These are phyloP conservation scores for Spinus olivaceus DNA, from an alignment of 2,797 vertebrate genomes.

Conservation along the genomic window DNA sequence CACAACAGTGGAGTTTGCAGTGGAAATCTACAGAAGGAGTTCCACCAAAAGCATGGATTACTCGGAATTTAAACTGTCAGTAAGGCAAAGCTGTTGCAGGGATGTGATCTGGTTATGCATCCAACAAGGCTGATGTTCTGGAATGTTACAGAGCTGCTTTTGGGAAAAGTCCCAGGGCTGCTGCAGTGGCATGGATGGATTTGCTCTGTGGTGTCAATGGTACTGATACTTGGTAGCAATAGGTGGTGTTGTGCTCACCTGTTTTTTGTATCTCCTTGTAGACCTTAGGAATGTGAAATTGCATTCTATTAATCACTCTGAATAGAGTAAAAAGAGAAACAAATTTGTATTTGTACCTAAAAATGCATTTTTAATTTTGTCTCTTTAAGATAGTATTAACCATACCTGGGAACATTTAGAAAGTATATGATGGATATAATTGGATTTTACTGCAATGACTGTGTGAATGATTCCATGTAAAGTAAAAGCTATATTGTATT, in stretches of 20 bases:
- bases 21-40: neutral
- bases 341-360: neutral
- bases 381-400: neutral
- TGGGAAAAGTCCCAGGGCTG: neutral
- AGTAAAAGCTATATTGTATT: neutral
- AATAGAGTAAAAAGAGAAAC: neutral
- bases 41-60: neutral
- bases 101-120: neutral
- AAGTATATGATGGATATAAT: neutral
- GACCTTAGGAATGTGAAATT: neutral
- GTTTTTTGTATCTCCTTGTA: neutral
- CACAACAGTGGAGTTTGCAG: neutral
- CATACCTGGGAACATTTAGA: neutral
- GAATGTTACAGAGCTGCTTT: neutral
- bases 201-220: neutral
- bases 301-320: neutral
- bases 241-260: neutral
- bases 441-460: constrained; percentile 13
- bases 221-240: neutral
- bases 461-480: neutral
- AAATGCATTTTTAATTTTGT: neutral
- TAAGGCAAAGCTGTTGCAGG: neutral
- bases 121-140: neutral
- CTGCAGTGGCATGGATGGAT: neutral
- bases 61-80: neutral